Percentiles rank a stretch among this genome's conserved stretches.
Evolutionary conservation across 2,797 vertebrate genomes (phyloP).

Genomic region (Manis javanica): DNA sequence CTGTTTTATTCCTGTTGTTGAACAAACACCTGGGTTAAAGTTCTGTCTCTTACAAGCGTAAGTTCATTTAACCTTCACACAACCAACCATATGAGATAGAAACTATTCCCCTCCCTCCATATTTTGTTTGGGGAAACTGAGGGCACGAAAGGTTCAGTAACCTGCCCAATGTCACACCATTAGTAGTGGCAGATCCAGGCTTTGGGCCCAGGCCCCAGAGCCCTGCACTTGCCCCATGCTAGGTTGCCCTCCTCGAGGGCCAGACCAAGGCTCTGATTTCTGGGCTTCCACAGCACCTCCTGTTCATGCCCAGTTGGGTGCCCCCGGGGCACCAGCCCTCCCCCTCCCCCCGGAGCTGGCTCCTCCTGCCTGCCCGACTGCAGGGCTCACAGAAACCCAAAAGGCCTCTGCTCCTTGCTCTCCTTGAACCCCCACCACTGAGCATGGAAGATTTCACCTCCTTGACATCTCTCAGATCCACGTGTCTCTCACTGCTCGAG

Average conservation of each 20-base stretch:
- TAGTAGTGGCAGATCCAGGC: not conserved
- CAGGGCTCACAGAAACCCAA: not conserved
- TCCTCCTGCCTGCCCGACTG: not conserved
- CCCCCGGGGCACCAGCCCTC: not conserved
- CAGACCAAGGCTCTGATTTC: not conserved
- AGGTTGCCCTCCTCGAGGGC: accelerated
- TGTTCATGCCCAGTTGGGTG: not conserved
- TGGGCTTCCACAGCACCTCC: no score
- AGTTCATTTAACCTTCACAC: not conserved
- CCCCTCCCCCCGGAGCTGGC: not conserved
- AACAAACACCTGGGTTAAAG: not conserved
- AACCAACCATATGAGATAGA: not conserved
- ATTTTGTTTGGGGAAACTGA: not conserved
- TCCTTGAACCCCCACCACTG: not conserved
- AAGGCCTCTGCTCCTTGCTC: not conserved
- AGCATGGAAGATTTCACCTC: not conserved
- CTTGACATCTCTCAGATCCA: not conserved
- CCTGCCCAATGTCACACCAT: not conserved
- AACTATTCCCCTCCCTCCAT: not conserved
- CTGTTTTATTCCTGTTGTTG: not conserved
- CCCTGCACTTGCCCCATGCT: not conserved
- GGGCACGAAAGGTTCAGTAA: not conserved
- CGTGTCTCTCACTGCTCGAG: not conserved
- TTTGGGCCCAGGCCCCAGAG: not conserved
- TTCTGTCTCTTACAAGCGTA: not conserved